Percentiles rank a stretch among this genome's conserved stretches.
Conservation (phyloP, 2,888 invertebrate species). For the Apodemia duryi region DNA sequence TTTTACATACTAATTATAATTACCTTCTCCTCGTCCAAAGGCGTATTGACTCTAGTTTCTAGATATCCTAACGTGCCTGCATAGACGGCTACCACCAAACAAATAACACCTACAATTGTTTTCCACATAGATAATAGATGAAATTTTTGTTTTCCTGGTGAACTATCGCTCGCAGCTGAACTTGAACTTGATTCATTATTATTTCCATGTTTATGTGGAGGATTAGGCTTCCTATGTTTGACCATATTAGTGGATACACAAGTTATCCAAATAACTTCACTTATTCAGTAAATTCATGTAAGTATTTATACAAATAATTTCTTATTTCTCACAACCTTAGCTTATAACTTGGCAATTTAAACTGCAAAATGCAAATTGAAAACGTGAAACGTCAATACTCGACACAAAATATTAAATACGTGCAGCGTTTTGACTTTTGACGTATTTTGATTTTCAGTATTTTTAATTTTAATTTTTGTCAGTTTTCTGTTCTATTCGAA, state of each 20-base stretch:
- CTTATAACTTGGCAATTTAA: background rate
- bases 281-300: background rate
- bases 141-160: conserved; percentile 39
- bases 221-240: conserved; percentile 51
- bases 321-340: background rate
- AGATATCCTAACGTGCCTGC: conserved; percentile 90
- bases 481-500: too few relatives aligned
- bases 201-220: conserved; percentile 43
- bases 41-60: conserved; percentile 93
- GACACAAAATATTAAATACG: background rate
- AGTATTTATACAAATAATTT: background rate
- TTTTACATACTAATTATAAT: background rate
- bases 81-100: conserved; percentile 84
- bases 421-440: background rate
- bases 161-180: conserved; percentile 45
- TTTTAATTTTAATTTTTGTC: too few relatives aligned
- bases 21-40: conserved; percentile 88
- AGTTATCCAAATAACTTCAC: background rate
- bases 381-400: background rate
- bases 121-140: conserved; percentile 74
- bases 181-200: conserved; percentile 55
- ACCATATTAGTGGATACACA: conserved; percentile 44
- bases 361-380: background rate
- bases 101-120: conserved; percentile 78
- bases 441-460: too few relatives aligned